Base-by-base conservation (phyloP, 2,113 vertebrate genomes). In the Alethe castanea region DNA sequence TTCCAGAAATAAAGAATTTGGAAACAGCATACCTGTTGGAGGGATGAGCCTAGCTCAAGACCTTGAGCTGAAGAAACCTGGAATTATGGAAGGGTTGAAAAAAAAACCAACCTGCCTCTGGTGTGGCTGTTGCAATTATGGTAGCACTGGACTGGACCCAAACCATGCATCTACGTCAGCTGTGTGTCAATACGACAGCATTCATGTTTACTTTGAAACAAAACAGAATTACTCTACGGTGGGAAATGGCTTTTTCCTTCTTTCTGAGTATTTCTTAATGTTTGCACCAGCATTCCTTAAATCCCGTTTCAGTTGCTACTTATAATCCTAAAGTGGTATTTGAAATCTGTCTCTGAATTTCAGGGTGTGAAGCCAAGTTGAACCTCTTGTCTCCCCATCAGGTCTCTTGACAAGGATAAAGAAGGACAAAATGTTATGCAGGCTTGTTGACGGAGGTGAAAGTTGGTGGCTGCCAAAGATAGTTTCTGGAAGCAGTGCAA, bases 401-500 rank as follows among this genome's bases (percentile, higher is more conserved):
- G 71, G 85, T 86, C 71, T 95, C 90, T 86, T 84, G 78, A 90
- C 72, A 83, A 93, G 89, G 65, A 95, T 91, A 88, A 91, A 95
- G 88, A 45, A 95, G 90, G 84, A 95, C 95, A 86, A 95, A 96
- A 95, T 74, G 74, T 94, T 97, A 95, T 62, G 76, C 91, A 94
- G 94, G 84, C 80, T 95, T 95, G 84, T 87, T 97, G 98, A 97
- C 24, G 20, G 97, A 98, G 97, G 96, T 97, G 95, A 97, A 98
- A 89, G 86, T 74, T 87, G 64, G 77, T 77, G 96, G 94, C 95
- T 94, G 96, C 93, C 96, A 98, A 95, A 97, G 97, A 97, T 94
- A 98, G 96, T 98, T 98, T 98, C 97, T 98, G 98, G 97, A 98
- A 93, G 82, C 67, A 86, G 92, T 71, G 87, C 96, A 98, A 97